Conservation (phyloP, 2,113 vertebrate genomes). For the Hypocryptadius cinnamomeus region DNA sequence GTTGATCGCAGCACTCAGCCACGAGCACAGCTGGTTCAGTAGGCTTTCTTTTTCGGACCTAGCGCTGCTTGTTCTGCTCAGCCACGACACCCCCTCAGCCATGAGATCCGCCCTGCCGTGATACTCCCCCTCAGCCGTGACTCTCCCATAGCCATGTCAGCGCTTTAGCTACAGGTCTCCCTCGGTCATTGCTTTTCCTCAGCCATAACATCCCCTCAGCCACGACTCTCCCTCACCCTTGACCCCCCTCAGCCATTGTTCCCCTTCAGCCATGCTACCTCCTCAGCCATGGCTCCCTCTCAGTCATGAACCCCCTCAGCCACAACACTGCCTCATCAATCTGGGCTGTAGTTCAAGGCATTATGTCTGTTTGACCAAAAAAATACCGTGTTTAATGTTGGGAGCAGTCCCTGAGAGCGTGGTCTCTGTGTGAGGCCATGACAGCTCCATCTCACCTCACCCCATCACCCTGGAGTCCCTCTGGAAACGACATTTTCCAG, state of each 20-base stretch:
- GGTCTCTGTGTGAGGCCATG: too few relatives aligned
- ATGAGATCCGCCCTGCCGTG: too few relatives aligned
- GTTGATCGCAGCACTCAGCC: neutral
- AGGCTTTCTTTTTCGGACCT: neutral
- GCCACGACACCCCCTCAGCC: neutral
- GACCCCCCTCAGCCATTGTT: neutral
- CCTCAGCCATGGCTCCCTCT: neutral
- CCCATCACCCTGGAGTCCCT: too few relatives aligned
- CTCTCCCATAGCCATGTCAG: neutral
- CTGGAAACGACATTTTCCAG: neutral
- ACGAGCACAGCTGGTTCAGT: fast-evolving
- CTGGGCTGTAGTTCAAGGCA: neutral
- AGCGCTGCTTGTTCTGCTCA: neutral
- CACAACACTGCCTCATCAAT: fast-evolving
- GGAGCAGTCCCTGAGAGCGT: neutral
- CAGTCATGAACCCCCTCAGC: neutral
- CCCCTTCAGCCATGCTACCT: neutral
- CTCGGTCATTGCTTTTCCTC: neutral
- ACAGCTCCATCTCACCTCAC: neutral
- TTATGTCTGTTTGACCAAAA: fast-evolving
- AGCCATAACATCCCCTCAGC: neutral
- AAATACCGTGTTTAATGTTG: neutral
- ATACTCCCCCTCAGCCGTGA: neutral
- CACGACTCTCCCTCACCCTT: too few relatives aligned
- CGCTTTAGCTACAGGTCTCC: neutral